phyloP scores from a whole-genome alignment of 2,888 invertebrate genomes.

The Caenorhabditis angaria region DNA sequence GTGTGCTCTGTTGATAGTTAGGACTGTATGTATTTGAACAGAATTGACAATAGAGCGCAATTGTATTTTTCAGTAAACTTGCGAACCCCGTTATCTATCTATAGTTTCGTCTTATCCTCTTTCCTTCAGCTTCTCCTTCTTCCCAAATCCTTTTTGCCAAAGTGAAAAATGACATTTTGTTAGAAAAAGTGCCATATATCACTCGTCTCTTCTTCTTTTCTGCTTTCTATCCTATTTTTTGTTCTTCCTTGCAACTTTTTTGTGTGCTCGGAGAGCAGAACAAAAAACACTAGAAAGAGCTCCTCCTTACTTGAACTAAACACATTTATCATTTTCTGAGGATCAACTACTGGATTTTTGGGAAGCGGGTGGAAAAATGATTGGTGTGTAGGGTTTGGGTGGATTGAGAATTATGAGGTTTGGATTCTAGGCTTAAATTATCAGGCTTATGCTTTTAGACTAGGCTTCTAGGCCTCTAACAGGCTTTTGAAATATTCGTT shows the following conservation, averaged over 20 bases:
- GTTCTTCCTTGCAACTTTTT: conserved; percentile 5
- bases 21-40: no score
- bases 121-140: not conserved
- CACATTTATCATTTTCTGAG: conserved; percentile 6
- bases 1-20: no score
- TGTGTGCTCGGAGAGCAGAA: not conserved
- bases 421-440: no score
- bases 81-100: no score
- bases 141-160: conserved; percentile 7
- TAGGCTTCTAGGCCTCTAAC: not conserved
- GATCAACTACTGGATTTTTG: conserved; percentile 11
- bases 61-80: no score
- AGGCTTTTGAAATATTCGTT: not conserved
- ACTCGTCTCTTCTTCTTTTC: conserved; percentile 14
- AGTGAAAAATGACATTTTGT: not conserved
- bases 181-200: no score
- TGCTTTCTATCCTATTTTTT: conserved; percentile 7
- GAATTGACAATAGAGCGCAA: no score
- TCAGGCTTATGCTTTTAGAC: no score
- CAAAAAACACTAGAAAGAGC: not conserved
- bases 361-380: conserved; percentile 9
- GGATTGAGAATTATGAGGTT: no score
- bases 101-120: no score
- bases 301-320: conserved; percentile 13
- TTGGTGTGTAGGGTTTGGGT: conserved; percentile 5